Evolutionary conservation across 2,113 vertebrate species (phyloP), one percentile per base, ranked within the genome.

Genomic region (Aythya baeri): DNA sequence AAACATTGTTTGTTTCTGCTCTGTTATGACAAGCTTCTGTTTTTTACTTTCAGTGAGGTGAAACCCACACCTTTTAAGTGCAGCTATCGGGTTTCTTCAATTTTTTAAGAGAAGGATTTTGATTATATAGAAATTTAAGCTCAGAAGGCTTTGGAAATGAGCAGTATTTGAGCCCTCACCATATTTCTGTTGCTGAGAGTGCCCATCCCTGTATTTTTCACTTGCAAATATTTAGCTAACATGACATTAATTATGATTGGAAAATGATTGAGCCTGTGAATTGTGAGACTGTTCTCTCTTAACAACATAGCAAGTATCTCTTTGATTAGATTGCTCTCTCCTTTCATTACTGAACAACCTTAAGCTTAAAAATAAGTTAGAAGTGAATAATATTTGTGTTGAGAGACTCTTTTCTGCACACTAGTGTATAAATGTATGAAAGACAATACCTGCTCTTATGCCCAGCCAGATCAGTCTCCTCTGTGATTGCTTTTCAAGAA

Each of bases 271-370:
- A 93, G 76, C 26, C 90, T 26, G 54, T 1, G 44, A 58, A 43
- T 65, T 52, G 70, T 65, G 87, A 62, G 78, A 6, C 65, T 36
- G 49, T 77, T 93, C 63, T 85, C 71, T 32, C 72, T 77, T 62
- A 89, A 49, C 17, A 67, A 18, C 13, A 15, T 7, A 67, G 46
- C 66, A 41, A 84, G 77, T 20, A 18, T 27, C 3, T 9, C 73
- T 76, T 79, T 90, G 91, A 95, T 92, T 86, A 81, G 73, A 79
- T 46, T 66, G 77, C 71, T 82, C 85, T 89, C 74, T 76, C 16
- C 62, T 77, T 92, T 78, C 90, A 77, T 74, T 88, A 83, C 83
- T 55, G 65, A 93, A 46, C 67, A 70, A n/a, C 83, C 58, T 62
- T 38, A 55, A 84, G 68, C 66, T 86, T 43, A 52, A 79, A 88